Percentiles rank a stretch among this genome's conserved stretches.
These are phyloP conservation scores for Daptonema setosum DNA, from an alignment of 2,888 invertebrate species.

Conservation along the genomic window DNA sequence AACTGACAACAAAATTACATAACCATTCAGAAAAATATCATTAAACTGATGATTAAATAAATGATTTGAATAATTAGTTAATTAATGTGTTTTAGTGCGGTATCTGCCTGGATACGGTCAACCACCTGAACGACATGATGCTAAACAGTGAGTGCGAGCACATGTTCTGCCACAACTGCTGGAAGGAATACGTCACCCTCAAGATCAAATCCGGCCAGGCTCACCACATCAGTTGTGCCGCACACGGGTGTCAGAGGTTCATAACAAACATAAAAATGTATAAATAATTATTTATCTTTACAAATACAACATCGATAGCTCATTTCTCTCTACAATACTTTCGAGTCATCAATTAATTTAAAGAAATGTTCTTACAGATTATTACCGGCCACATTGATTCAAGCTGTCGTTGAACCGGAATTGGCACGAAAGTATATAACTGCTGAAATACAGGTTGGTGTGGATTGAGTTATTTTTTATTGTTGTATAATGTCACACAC, in stretches of 20 bases:
- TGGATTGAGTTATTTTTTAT: neutral
- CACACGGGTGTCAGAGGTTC: conserved; percentile 42
- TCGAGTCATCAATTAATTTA: no score
- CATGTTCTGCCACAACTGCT: conserved; percentile 42
- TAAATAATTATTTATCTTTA: no score
- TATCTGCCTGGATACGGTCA: conserved; percentile 37
- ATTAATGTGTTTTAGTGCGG: conserved; percentile 36
- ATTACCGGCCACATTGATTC: conserved; percentile 45
- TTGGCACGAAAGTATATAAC: conserved; percentile 44
- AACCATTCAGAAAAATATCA: no score
- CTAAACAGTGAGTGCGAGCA: conserved; percentile 42
- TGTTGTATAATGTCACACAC: neutral
- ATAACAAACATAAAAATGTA: no score
- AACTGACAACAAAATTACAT: no score
- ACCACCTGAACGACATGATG: conserved; percentile 16
- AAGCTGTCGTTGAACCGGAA: conserved; percentile 43
- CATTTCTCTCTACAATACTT: no score
- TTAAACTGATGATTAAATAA: no score
- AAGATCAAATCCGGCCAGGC: conserved; percentile 46
- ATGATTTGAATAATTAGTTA: no score
- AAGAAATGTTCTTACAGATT: no score
- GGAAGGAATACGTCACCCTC: conserved; percentile 43
- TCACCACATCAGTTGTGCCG: conserved; percentile 45
- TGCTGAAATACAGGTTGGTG: conserved; percentile 44
- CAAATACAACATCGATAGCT: no score